Conservation (phyloP, 2,797 vertebrate genomes). For the Alectoris magna region DNA sequence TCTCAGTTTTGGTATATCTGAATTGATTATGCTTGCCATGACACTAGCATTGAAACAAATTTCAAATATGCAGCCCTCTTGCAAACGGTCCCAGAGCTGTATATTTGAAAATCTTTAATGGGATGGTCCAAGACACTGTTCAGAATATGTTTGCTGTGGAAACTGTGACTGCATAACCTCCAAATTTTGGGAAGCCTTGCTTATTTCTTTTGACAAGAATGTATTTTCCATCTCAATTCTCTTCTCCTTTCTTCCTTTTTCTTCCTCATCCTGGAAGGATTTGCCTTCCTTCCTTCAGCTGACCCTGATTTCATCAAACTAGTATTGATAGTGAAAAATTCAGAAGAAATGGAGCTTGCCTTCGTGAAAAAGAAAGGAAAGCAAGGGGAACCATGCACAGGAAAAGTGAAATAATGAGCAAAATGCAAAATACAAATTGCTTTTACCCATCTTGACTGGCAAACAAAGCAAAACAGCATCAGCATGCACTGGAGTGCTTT, state of each 20-base stretch:
- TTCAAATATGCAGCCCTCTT: not conserved
- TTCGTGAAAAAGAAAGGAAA: constrained; percentile 8
- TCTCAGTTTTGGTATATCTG: not conserved
- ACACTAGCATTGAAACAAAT: not conserved
- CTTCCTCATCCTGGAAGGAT: not conserved
- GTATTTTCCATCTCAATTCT: not conserved
- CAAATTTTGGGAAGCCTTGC: not conserved
- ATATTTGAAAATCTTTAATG: not conserved
- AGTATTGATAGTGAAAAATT: constrained; percentile 20
- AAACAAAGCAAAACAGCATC: constrained; percentile 38
- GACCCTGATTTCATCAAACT: not conserved
- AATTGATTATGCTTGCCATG: not conserved
- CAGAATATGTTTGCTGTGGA: not conserved
- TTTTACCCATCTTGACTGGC: constrained; percentile 31
- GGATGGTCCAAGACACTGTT: not conserved
- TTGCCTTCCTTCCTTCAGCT: not conserved
- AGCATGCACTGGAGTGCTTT: not conserved
- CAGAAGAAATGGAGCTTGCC: not conserved
- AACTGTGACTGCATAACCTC: not conserved
- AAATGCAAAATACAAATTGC: constrained; percentile 41
- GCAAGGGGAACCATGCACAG: not conserved
- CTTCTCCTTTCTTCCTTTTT: not conserved
- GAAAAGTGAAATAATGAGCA: constrained; percentile 34
- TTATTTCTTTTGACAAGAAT: not conserved
- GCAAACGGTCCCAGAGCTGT: not conserved